Base-by-base conservation (phyloP, 2,113 vertebrate species). In the Malurus elegans region DNA sequence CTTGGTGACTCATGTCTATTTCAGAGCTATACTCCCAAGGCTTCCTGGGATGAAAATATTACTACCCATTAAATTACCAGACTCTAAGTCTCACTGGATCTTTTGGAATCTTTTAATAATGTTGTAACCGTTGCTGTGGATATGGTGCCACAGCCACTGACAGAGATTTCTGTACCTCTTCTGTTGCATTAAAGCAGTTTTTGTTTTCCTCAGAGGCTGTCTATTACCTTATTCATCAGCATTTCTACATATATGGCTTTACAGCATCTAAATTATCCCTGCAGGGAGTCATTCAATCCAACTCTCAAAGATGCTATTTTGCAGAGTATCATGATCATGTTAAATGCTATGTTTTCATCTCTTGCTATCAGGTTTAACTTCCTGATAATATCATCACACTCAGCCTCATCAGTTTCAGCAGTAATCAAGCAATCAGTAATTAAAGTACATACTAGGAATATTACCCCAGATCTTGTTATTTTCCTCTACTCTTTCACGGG, bases 371-470 rank as follows among this genome's bases (percentile, higher is more conserved):
- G 78, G 54, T 38, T 86, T 93, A 86, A 79, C 79, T 85, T 95
- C 42, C 58, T 93, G 73, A 80, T 80, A 90, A 62, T 67, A 87
- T 58, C 90, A 79, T 91, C 70, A 48, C 50, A 48, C 56, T 73
- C 70, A 74, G 70, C 36, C 72, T 90, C 91, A 94, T 95, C 92
- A 76, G 60, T 72, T 93, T 90, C 76, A 96, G 82, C 40, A 83
- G 89, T 74, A 95, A 95, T 82, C 82, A 94, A 93, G 92, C 61
- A 93, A 79, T 84, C 89, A 74, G 40, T 75, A 92, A 93, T 94
- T 94, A 93, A 76, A 94, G 79, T 53, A 89, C 42, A 69, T 74
- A 56, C n/a, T n/a, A 86, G 44, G 61, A 95, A 69, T 61, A 89
- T 89, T 69, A 89, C 25, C 45, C 79, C 40, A 10, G 53, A 58